phyloP scores from a whole-genome alignment of 1,140 invertebrate species.

The Odontomachus brunneus region DNA sequence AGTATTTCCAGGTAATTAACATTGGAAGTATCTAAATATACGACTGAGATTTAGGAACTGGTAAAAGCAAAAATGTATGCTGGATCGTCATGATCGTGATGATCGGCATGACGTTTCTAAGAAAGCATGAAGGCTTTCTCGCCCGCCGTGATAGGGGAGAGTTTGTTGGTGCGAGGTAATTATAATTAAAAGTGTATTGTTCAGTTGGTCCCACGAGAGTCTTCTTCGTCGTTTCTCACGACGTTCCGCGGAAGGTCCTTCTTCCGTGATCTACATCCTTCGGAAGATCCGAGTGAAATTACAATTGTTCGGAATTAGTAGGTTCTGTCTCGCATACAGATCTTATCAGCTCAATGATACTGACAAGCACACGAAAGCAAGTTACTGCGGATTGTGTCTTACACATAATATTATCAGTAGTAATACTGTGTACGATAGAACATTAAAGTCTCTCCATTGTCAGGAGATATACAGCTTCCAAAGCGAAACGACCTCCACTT shows the following conservation, averaged over 20 bases:
- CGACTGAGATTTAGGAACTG: background rate
- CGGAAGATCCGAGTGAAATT: constrained; percentile 61
- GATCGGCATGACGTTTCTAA: constrained; percentile 49
- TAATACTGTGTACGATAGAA: no score
- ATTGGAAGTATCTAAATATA: background rate
- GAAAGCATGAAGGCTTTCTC: constrained; percentile 76
- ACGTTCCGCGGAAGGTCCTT: constrained; percentile 67
- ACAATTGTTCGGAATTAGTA: constrained; percentile 46
- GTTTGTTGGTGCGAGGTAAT: constrained; percentile 81
- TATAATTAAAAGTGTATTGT: constrained; percentile 84
- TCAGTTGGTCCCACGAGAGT: constrained; percentile 77
- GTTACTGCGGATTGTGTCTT: no score
- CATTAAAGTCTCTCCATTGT: background rate
- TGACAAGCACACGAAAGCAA: background rate
- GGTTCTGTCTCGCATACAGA: no score
- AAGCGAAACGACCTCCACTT: background rate
- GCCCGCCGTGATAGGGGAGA: constrained; percentile 70
- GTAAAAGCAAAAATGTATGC: constrained; percentile 36
- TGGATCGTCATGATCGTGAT: constrained; percentile 23
- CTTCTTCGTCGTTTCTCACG: constrained; percentile 80
- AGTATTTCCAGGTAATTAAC: background rate
- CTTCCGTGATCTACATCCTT: constrained; percentile 71
- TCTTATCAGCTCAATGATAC: background rate
- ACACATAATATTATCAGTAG: no score
- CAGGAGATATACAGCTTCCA: background rate